These are phyloP conservation scores for Lethenteron reissneri DNA, from an alignment of 2,113 vertebrate species.

Conservation along the genomic window DNA sequence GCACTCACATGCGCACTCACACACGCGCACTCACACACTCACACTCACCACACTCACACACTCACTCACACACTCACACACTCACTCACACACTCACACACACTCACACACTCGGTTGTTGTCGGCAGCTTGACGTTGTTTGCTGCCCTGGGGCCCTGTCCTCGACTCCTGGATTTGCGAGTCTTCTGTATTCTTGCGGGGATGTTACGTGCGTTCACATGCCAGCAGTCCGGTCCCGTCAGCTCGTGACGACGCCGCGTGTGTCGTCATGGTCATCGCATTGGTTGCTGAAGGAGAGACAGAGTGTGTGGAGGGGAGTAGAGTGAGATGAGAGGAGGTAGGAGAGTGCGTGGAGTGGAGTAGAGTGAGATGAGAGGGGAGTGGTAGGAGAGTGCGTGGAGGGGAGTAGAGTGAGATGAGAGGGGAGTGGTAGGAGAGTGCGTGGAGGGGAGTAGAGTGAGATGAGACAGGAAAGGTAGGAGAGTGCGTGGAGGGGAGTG, in stretches of 20 bases:
- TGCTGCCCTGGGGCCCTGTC: conserved; percentile 17
- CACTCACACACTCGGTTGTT: conserved; percentile 18
- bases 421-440: no score
- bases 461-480: no score
- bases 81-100: conserved; percentile 16
- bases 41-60: conserved; percentile 2
- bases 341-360: no score
- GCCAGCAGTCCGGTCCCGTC: conserved; percentile 16
- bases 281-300: background rate
- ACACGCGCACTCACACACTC: conserved; percentile 1
- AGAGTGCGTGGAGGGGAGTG: no score
- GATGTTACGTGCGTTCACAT: conserved; percentile 11
- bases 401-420: no score
- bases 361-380: no score
- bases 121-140: conserved; percentile 20
- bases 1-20: background rate
- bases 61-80: conserved; percentile 5
- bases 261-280: conserved; percentile 1
- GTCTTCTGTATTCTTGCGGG: conserved; percentile 11
- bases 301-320: no score
- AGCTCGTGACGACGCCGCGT: conserved; percentile 13
- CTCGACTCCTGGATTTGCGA: conserved; percentile 10
- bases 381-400: no score
- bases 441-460: no score
- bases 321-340: no score